These are phyloP conservation scores for Onthophagus sagittarius DNA, from an alignment of 2,888 invertebrate species.

Conservation along the genomic window DNA sequence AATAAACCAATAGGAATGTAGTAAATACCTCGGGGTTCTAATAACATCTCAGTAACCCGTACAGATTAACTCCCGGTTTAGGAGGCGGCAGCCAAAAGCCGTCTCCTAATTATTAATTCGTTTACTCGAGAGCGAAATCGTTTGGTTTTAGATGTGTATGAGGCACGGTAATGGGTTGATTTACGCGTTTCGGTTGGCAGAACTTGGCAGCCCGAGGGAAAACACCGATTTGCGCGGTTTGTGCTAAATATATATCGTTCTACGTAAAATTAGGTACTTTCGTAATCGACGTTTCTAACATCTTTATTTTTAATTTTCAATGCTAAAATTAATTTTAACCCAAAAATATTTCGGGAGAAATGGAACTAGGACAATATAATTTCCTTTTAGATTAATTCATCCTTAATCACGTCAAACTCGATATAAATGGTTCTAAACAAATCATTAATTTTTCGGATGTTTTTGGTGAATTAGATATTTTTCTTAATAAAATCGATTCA, in stretches of 20 bases:
- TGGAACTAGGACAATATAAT: too few species aligned
- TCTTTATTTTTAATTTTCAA: too few species aligned
- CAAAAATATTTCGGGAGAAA: too few species aligned
- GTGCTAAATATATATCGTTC: neutral
- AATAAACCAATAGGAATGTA: neutral
- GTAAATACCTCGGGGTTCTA: neutral
- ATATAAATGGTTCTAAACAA: too few species aligned
- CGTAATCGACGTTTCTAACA: neutral
- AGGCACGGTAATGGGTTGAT: neutral
- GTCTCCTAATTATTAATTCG: neutral
- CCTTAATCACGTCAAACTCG: too few species aligned
- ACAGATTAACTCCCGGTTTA: neutral
- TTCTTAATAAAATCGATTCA: too few species aligned
- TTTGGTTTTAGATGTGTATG: neutral
- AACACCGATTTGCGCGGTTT: neutral
- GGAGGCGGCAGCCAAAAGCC: neutral
- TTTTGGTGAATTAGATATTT: too few species aligned
- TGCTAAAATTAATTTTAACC: too few species aligned
- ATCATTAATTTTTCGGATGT: too few species aligned
- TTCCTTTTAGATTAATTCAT: too few species aligned
- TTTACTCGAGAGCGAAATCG: neutral
- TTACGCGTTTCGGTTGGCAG: neutral
- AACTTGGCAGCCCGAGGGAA: neutral
- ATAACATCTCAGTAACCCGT: neutral
- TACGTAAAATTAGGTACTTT: neutral